Evolutionary conservation across 1,140 invertebrate genomes (phyloP).

Genomic region (Drosophila kepulauana): DNA sequence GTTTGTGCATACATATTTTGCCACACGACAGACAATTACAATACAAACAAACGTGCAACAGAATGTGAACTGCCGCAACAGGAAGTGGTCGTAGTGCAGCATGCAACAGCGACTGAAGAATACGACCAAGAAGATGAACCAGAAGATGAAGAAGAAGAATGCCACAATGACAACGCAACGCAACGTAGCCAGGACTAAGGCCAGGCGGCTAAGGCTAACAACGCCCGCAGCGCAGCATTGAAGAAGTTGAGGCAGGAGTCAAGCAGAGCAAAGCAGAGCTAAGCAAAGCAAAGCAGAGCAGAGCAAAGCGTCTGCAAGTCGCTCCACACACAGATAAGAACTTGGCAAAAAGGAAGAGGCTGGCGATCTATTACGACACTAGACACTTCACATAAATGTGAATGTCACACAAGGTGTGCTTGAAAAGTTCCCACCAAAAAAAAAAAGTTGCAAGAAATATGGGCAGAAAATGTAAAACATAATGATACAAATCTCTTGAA

Average conservation of each 20-base stretch:
- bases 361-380: slow-evolving; percentile 72
- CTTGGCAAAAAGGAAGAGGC: slow-evolving; percentile 58
- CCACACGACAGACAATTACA: slow-evolving; percentile 71
- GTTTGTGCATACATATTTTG: slow-evolving; percentile 63
- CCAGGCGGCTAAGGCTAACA: slow-evolving; percentile 15
- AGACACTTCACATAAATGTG: neutral
- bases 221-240: slow-evolving; percentile 24
- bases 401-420: slow-evolving; percentile 17
- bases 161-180: slow-evolving; percentile 27
- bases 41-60: slow-evolving; percentile 78
- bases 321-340: slow-evolving; percentile 67
- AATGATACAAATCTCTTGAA: neutral
- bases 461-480: neutral
- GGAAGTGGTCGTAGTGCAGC: slow-evolving; percentile 44
- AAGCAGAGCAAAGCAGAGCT: no score
- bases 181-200: slow-evolving; percentile 16
- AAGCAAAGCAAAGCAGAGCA: no score
- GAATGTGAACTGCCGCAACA: slow-evolving; percentile 58
- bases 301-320: slow-evolving; percentile 6
- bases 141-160: slow-evolving; percentile 19
- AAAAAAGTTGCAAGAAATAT: neutral
- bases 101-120: slow-evolving; percentile 53
- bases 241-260: neutral
- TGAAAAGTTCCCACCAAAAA: neutral
- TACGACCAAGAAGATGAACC: slow-evolving; percentile 33